Base-by-base conservation (phyloP, 2,888 invertebrate species). In the Cheilosia soror region DNA sequence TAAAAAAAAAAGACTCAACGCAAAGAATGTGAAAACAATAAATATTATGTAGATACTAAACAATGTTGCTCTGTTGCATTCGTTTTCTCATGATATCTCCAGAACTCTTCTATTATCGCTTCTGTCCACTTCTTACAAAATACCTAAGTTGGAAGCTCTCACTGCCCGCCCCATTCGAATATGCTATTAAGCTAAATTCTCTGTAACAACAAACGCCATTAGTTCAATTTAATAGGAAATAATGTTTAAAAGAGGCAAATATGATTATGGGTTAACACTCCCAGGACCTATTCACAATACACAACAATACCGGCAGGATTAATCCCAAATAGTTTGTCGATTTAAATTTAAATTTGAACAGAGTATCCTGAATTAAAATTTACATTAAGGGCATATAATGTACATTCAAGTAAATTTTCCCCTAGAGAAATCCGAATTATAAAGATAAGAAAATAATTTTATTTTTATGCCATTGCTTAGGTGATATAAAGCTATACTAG, bases 301-400 rank as follows among this genome's bases (percentile, higher is more conserved):
- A 11, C 13, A 65, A 44, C 57, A 69, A 51, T 37, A 4, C 33
- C 72, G 44, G 29, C 5, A 29, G 31, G 57, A 44, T 29, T 44
- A 29, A 53, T 53, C 25, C 4, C 5, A 62, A 53, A 73, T 33
- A 73, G 40, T 73, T 63, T 44, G 6, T 51, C 63, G 33, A 63
- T 73, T 63, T 63, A 55, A 73, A 63, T 63, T 72, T 40, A 73
- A 73, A 65, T 63, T 44, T 40, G 25, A 63, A 53, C 15, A 63
- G 37, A 20, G 37, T 15, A 51, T 33, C 40, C 25, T 2, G n/a
- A 53, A 62, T 40, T 62, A 51, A 27, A 65, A 57, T 29, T 27
- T 57, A 27, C 63, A 73, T 63, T 73, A 27, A 55, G 33, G 44
- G 11, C 33, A n/a, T 4, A 31, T 27, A 62, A n/a, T 4, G 20